phyloP scores from a whole-genome alignment of 2,888 invertebrate species.

The Tromatobia lineatoria region DNA sequence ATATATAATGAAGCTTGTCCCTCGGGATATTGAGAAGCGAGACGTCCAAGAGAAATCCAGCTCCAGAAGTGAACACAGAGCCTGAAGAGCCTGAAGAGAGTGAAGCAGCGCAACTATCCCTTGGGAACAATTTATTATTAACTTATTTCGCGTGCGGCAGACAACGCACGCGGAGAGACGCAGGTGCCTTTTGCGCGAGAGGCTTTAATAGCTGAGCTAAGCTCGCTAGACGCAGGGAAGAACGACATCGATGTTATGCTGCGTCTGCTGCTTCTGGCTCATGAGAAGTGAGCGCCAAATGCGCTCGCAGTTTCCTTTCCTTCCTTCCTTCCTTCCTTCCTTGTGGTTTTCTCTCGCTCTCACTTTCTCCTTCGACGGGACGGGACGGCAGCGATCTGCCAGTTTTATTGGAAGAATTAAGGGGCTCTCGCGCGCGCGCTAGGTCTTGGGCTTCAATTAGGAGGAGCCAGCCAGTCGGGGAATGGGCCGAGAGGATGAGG shows the following conservation, averaged over 20 bases:
- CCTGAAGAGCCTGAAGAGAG: not conserved
- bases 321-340: conserved; percentile 33
- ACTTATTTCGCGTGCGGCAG: conserved; percentile 73
- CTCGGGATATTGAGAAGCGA: conserved; percentile 32
- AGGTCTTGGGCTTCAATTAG: conserved; percentile 63
- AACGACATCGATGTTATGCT: conserved; percentile 50
- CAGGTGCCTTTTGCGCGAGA: conserved; percentile 67
- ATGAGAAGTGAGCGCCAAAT: conserved; percentile 27
- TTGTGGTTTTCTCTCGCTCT: conserved; percentile 4
- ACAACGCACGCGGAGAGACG: conserved; percentile 63
- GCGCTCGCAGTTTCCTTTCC: conserved; percentile 8
- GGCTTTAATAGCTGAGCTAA: conserved; percentile 71
- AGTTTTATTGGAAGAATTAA: conserved; percentile 81
- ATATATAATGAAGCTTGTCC: conserved; percentile 6
- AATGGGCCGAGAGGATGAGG: too few relatives aligned
- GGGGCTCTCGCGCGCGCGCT: conserved; percentile 75
- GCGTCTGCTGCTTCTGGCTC: not conserved
- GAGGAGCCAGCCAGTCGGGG: conserved; percentile 31
- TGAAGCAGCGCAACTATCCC: conserved; percentile 49
- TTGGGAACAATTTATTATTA: conserved; percentile 75
- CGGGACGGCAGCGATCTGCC: conserved; percentile 70
- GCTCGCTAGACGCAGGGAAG: conserved; percentile 44
- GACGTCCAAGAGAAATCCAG: conserved; percentile 31
- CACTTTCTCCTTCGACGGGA: conserved; percentile 27
- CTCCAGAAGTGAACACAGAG: not conserved